These are phyloP conservation scores for Thamnaconus septentrionalis DNA, from an alignment of 2,113 vertebrate species.

Conservation along the genomic window DNA sequence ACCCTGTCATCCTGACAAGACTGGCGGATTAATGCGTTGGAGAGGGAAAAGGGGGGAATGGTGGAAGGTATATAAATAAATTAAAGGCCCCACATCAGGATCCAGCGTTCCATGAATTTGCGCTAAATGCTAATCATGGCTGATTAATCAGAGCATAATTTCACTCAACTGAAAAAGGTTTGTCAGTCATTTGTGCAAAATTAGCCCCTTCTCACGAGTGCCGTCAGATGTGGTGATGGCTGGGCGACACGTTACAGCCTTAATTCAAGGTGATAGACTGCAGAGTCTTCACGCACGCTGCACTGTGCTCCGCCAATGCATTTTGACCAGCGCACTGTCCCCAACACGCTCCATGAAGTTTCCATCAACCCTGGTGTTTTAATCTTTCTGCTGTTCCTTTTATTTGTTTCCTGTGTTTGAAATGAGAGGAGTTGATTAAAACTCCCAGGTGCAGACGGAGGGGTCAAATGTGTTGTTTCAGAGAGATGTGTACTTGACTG, in stretches of 20 bases:
- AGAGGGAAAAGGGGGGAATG: conserved; percentile 49
- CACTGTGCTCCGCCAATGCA: no score
- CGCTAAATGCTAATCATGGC: conserved; percentile 83
- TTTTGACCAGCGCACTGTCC: no score
- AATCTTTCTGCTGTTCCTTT: no score
- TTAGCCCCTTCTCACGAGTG: conserved; percentile 79
- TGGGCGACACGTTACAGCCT: conserved; percentile 37
- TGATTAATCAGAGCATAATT: conserved; percentile 88
- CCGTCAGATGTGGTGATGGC: conserved; percentile 73
- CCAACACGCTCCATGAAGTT: no score
- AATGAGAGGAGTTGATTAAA: no score
- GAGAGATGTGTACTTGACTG: no score
- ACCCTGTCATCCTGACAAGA: conserved; percentile 84
- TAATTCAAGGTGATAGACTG: conserved; percentile 48
- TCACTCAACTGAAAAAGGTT: conserved; percentile 87
- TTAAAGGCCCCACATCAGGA: conserved; percentile 44
- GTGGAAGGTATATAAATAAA: conserved; percentile 54
- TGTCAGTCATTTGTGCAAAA: conserved; percentile 84
- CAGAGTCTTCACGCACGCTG: conserved; percentile 8
- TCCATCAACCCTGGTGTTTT: no score
- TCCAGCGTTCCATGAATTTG: conserved; percentile 66
- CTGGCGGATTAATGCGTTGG: conserved; percentile 82
- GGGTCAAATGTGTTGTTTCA: no score
- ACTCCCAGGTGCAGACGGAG: no score
- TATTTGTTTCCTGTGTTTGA: no score